Evolutionary conservation across 2,888 invertebrate species (phyloP).

Genomic region (Dione vanillae): DNA sequence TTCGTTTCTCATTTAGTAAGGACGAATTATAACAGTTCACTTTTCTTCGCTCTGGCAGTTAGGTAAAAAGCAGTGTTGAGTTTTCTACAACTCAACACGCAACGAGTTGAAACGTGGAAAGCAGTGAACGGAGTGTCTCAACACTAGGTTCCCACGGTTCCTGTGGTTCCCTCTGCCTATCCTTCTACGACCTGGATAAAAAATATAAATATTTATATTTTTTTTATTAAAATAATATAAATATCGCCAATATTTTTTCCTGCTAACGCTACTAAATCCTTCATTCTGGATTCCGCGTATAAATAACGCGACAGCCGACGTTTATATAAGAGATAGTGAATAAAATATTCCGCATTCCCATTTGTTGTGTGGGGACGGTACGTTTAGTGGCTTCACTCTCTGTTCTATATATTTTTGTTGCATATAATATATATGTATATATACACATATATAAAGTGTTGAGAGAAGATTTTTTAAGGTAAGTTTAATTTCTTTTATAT

Average conservation of each 20-base stretch:
- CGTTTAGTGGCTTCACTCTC: slow-evolving; percentile 2
- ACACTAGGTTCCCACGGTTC: too few species aligned
- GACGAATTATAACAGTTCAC: too few species aligned
- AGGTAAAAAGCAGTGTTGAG: too few species aligned
- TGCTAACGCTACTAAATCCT: slow-evolving; percentile 64
- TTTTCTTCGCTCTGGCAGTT: too few species aligned
- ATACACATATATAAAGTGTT: too few species aligned
- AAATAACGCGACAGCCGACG: slow-evolving; percentile 48
- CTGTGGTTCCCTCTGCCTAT: too few species aligned
- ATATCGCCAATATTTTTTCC: slow-evolving; percentile 43
- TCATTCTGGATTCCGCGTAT: slow-evolving; percentile 69
- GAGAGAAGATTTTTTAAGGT: neutral
- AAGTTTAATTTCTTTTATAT: neutral
- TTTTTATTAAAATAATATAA: neutral
- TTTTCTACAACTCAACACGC: too few species aligned
- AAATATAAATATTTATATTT: neutral
- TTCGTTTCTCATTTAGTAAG: too few species aligned
- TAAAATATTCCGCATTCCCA: slow-evolving; percentile 65
- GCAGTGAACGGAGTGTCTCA: too few species aligned
- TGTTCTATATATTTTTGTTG: neutral
- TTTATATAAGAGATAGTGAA: slow-evolving; percentile 75
- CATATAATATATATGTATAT: too few species aligned
- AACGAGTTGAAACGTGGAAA: too few species aligned
- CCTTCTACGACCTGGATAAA: too few species aligned
- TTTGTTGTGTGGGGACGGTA: slow-evolving; percentile 50